Evolutionary conservation across 2,888 invertebrate genomes (phyloP).

Genomic region (Hypena proboscidalis): DNA sequence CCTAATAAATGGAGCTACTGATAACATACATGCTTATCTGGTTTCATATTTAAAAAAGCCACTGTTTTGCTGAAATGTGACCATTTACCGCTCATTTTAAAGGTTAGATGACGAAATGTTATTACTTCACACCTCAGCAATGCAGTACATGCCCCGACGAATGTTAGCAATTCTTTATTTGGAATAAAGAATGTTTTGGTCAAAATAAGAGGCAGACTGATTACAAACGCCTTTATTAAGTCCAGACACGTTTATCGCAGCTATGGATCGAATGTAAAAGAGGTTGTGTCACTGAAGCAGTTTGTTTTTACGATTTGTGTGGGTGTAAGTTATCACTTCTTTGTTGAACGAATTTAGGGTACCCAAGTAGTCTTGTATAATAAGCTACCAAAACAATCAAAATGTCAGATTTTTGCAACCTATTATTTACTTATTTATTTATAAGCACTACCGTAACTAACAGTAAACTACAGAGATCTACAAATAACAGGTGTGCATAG

Average conservation of each 20-base stretch:
- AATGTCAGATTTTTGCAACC: too few relatives aligned
- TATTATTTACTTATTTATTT: too few relatives aligned
- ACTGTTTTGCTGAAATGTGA: slow-evolving; percentile 37
- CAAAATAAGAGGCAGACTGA: slow-evolving; percentile 50
- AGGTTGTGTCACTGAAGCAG: slow-evolving; percentile 45
- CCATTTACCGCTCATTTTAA: slow-evolving; percentile 30
- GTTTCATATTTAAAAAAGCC: slow-evolving; percentile 22
- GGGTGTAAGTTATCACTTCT: slow-evolving; percentile 3
- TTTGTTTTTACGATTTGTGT: slow-evolving; percentile 18
- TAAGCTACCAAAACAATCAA: too few relatives aligned
- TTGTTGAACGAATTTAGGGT: not conserved
- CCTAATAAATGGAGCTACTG: slow-evolving; percentile 3
- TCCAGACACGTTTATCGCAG: slow-evolving; percentile 47
- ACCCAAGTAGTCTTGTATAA: too few relatives aligned
- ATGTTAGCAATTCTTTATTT: slow-evolving; percentile 48
- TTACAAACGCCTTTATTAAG: slow-evolving; percentile 58
- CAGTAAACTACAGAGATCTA: too few relatives aligned
- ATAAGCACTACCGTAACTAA: too few relatives aligned
- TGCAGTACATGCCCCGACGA: slow-evolving; percentile 47
- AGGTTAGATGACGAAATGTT: slow-evolving; percentile 47
- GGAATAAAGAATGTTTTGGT: slow-evolving; percentile 54
- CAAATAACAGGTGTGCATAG: too few relatives aligned
- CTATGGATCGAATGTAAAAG: slow-evolving; percentile 54
- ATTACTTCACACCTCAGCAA: slow-evolving; percentile 55
- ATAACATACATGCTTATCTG: slow-evolving; percentile 30